Evolutionary conservation across 2,888 invertebrate genomes (phyloP).

Genomic region (Tetanocera ferruginea): DNA sequence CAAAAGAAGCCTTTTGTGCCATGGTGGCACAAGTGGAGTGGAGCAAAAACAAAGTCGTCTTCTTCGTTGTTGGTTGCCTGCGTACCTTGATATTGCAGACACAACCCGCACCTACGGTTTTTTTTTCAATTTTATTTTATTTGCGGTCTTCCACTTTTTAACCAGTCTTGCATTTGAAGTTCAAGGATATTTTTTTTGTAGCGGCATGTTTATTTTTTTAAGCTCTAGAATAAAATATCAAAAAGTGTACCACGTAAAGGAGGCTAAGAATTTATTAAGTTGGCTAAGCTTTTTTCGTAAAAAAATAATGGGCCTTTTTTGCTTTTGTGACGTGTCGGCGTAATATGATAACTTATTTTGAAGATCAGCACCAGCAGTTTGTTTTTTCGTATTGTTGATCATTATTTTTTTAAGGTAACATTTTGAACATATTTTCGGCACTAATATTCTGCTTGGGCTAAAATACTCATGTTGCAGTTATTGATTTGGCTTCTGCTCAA

Average conservation of each 20-base stretch:
- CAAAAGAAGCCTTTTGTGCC: not conserved
- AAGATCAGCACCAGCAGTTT: slow-evolving; percentile 57
- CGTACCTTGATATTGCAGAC: slow-evolving; percentile 37
- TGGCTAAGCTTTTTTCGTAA: slow-evolving; percentile 14
- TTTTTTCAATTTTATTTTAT: slow-evolving; percentile 49
- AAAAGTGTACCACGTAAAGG: slow-evolving; percentile 25
- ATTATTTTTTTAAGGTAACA: slow-evolving; percentile 18
- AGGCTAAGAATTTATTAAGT: slow-evolving; percentile 33
- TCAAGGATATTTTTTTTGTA: slow-evolving; percentile 58
- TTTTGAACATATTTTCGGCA: slow-evolving; percentile 24
- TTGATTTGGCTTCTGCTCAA: slow-evolving; percentile 61
- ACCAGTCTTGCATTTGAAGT: slow-evolving; percentile 52
- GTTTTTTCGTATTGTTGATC: slow-evolving; percentile 48
- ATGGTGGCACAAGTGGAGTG: not conserved
- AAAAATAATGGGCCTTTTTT: too few species aligned
- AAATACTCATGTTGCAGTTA: slow-evolving; percentile 52
- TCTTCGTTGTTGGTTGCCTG: not conserved
- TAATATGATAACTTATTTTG: slow-evolving; percentile 60
- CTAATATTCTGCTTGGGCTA: slow-evolving; percentile 17
- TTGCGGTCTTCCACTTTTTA: slow-evolving; percentile 36
- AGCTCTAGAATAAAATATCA: not conserved
- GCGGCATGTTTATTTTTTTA: not conserved
- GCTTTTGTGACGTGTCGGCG: slow-evolving; percentile 53
- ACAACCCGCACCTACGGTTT: slow-evolving; percentile 52
- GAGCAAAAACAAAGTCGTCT: not conserved